A percentile compares a stretch with the other conserved stretches of the same genome.
phyloP scores from a whole-genome alignment of 2,113 vertebrate genomes.

The Poecilia latipinna region DNA sequence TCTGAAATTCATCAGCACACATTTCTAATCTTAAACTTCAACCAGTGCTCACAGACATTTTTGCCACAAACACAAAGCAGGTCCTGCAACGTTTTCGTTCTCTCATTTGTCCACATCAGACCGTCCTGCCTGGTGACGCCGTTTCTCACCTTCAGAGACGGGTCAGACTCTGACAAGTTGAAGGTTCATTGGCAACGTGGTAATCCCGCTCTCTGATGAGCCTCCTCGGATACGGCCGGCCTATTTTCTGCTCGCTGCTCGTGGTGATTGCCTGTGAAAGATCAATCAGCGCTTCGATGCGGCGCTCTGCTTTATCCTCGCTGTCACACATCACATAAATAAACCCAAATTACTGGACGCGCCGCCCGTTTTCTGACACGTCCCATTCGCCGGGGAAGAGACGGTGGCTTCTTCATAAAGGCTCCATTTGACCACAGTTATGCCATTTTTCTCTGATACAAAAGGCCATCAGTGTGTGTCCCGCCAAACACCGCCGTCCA shows the following conservation, averaged over 20 bases:
- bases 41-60: too few species aligned
- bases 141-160: background rate
- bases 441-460: slow-evolving; percentile 29
- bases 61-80: background rate
- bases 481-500: slow-evolving; percentile 14
- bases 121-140: background rate
- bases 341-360: slow-evolving; percentile 54
- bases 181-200: background rate
- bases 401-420: slow-evolving; percentile 47
- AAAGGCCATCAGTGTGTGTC: slow-evolving; percentile 31
- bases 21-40: background rate
- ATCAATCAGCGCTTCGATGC: slow-evolving; percentile 53
- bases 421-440: slow-evolving; percentile 42
- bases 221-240: background rate
- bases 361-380: slow-evolving; percentile 1
- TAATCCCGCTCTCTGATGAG: slow-evolving; percentile 47
- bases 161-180: slow-evolving; percentile 20
- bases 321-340: slow-evolving; percentile 61
- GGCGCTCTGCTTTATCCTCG: slow-evolving; percentile 22
- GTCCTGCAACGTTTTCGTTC: background rate
- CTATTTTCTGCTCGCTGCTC: slow-evolving; percentile 67
- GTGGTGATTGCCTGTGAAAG: slow-evolving; percentile 66
- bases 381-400: slow-evolving; percentile 9
- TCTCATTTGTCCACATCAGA: background rate
- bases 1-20: background rate